These are phyloP conservation scores for Carollia perspicillata DNA, from an alignment of 2,113 vertebrate species.

Conservation along the genomic window DNA sequence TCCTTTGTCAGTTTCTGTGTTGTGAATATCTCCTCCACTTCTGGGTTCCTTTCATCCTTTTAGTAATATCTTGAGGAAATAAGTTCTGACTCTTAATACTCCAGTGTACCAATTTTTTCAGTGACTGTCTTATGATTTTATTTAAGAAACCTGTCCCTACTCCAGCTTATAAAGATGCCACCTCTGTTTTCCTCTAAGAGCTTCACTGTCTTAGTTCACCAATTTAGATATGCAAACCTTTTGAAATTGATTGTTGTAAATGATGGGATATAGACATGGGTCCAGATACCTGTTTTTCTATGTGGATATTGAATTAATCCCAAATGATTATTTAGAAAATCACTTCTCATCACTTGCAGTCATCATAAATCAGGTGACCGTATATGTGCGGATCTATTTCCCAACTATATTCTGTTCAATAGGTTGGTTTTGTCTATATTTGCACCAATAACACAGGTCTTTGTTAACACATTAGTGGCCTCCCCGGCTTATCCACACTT, in stretches of 20 bases:
- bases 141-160: not conserved
- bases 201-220: not conserved
- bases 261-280: not conserved
- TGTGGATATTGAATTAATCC: not conserved
- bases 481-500: not conserved
- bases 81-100: not conserved
- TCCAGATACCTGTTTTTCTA: not conserved
- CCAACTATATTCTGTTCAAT: not conserved
- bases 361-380: not conserved
- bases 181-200: not conserved
- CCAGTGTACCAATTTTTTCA: not conserved
- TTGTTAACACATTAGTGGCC: not conserved
- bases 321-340: not conserved
- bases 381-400: not conserved
- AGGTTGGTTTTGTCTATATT: not conserved
- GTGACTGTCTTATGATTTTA: not conserved
- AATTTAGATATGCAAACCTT: not conserved
- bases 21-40: not conserved
- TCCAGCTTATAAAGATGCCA: not conserved
- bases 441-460: not conserved
- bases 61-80: not conserved
- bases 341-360: not conserved
- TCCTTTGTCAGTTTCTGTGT: not conserved
- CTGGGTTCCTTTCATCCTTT: conserved; percentile 1
- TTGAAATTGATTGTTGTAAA: not conserved